phyloP scores from a whole-genome alignment of 2,797 vertebrate genomes.

The Threskiornis aethiopicus region DNA sequence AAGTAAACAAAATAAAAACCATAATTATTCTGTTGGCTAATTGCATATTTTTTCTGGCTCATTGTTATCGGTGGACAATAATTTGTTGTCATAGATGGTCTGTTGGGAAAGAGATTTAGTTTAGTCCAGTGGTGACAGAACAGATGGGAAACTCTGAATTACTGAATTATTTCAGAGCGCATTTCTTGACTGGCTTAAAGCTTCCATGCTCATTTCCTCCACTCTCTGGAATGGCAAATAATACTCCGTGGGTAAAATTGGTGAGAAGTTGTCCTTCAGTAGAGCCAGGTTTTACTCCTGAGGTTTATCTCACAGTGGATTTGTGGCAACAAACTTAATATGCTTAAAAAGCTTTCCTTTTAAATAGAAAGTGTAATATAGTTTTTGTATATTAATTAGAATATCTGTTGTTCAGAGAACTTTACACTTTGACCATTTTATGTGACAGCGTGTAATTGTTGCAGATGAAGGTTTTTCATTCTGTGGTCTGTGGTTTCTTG shows the following conservation, averaged over 20 bases:
- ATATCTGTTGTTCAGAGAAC: background rate
- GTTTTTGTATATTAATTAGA: background rate
- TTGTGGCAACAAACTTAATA: background rate
- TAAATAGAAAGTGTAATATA: background rate
- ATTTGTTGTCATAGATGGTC: slow-evolving; percentile 35
- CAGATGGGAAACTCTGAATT: background rate
- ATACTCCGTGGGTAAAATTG: background rate
- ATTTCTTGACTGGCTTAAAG: background rate
- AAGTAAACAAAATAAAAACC: slow-evolving; percentile 4
- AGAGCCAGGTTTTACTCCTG: background rate
- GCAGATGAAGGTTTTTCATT: background rate
- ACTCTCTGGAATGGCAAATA: background rate
- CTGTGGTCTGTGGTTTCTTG: background rate
- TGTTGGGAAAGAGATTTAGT: slow-evolving; percentile 21
- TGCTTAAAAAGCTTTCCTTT: background rate
- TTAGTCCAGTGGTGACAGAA: background rate
- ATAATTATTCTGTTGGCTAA: slow-evolving; percentile 42
- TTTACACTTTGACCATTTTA: background rate
- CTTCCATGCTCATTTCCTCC: background rate
- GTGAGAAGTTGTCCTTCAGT: background rate
- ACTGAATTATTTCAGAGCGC: background rate
- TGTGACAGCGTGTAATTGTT: background rate
- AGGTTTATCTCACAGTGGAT: background rate
- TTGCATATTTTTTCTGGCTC: slow-evolving; percentile 36
- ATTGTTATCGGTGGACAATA: background rate